Evolutionary conservation across 2,797 vertebrate species (phyloP).

Genomic region (Odontamblyopus lacepedii): DNA sequence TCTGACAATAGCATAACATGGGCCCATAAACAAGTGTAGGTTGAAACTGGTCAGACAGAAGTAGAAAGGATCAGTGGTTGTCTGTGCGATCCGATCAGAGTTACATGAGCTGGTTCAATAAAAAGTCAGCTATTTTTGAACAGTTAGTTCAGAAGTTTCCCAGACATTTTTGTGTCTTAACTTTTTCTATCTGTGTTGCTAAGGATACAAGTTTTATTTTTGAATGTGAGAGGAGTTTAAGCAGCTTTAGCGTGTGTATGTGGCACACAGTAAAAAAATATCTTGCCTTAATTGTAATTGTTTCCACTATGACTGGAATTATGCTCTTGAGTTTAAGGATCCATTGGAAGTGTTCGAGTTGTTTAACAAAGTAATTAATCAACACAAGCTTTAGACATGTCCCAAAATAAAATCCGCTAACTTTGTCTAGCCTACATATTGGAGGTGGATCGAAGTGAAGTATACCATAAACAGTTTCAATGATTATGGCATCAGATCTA

Average conservation of each 20-base stretch:
- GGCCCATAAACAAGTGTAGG: neutral
- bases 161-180: constrained; percentile 4
- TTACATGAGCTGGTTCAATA: constrained; percentile 30
- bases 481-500: too few species aligned
- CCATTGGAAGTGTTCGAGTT: constrained; percentile 15
- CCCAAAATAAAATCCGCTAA: constrained; percentile 11
- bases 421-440: too few species aligned
- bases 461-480: too few species aligned
- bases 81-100: constrained; percentile 36
- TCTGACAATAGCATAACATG: too few species aligned
- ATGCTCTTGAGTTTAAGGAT: constrained; percentile 35
- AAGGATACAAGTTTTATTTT: constrained; percentile 65
- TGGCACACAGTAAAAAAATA: constrained; percentile 55
- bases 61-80: constrained; percentile 44
- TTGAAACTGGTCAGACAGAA: constrained; percentile 12
- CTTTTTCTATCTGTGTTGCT: constrained; percentile 59
- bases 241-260: constrained; percentile 40
- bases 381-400: constrained; percentile 25
- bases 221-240: constrained; percentile 51
- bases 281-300: constrained; percentile 52
- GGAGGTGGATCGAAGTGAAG: too few species aligned
- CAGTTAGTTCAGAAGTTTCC: neutral
- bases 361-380: constrained; percentile 50
- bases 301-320: constrained; percentile 49
- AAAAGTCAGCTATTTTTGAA: constrained; percentile 6